Evolutionary conservation across 2,113 vertebrate species (phyloP).

Genomic region (Zapus hudsonius): DNA sequence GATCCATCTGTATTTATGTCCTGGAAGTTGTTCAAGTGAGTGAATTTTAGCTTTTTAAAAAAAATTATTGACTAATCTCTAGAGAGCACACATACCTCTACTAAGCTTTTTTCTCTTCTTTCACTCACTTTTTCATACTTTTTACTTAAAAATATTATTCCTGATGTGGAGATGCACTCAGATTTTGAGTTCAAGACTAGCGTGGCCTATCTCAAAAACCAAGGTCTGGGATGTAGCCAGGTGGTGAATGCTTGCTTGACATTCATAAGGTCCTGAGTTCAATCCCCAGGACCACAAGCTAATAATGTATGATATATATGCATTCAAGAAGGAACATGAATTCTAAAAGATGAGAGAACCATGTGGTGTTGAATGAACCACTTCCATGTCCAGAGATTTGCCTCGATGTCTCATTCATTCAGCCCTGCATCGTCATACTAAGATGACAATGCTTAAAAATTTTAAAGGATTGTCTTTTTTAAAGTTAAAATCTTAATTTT

Average conservation of each 20-base stretch:
- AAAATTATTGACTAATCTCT: background rate
- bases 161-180: background rate
- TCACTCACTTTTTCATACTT: background rate
- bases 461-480: background rate
- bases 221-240: background rate
- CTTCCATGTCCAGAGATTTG: background rate
- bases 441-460: background rate
- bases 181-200: background rate
- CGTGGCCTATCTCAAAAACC: background rate
- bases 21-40: background rate
- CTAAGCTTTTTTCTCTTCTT: background rate
- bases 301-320: background rate
- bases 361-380: background rate
- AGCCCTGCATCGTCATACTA: rapidly evolving
- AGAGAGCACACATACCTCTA: background rate
- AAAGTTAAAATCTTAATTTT: background rate
- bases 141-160: background rate
- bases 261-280: background rate
- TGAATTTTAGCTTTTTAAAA: too few relatives aligned
- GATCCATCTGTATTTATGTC: background rate
- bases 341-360: background rate
- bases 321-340: background rate
- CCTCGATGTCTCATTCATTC: rapidly evolving
- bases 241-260: background rate
- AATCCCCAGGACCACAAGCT: background rate